Conservation (phyloP, 2,888 invertebrate species). For the Elaeidobius kamerunicus region DNA sequence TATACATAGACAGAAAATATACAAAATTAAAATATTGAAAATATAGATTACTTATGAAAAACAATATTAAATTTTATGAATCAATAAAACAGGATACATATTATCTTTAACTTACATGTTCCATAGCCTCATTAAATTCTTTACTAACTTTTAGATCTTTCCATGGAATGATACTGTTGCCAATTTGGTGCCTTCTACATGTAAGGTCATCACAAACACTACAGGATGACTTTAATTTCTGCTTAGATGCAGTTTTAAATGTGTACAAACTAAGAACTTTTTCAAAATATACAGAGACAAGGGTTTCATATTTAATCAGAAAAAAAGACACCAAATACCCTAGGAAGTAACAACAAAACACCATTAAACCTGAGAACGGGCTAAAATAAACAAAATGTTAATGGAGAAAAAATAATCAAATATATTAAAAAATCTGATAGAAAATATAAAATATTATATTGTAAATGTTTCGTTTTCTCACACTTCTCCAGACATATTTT, state of each 20-base stretch:
- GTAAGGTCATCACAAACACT: slow-evolving; percentile 59
- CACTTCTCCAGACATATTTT: no score
- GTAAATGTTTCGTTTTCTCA: no score
- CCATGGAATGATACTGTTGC: slow-evolving; percentile 59
- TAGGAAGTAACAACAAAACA: slow-evolving; percentile 46
- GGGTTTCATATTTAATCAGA: slow-evolving; percentile 46
- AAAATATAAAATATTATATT: no score
- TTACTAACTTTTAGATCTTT: slow-evolving; percentile 63
- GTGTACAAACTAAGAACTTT: slow-evolving; percentile 42
- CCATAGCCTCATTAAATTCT: slow-evolving; percentile 70
- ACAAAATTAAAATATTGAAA: no score
- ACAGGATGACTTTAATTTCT: slow-evolving; percentile 47
- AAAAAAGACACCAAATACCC: slow-evolving; percentile 49
- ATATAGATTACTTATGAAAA: no score
- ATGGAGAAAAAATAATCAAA: not conserved
- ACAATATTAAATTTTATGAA: no score
- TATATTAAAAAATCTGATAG: not conserved
- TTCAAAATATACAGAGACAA: slow-evolving; percentile 41
- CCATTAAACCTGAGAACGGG: slow-evolving; percentile 44
- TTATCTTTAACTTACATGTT: slow-evolving; percentile 61
- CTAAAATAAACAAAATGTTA: slow-evolving; percentile 42
- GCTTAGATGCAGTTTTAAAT: slow-evolving; percentile 32
- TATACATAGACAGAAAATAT: no score
- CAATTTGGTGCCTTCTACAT: slow-evolving; percentile 57
- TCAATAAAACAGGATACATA: not conserved